phyloP scores from a whole-genome alignment of 2,113 vertebrate genomes.

The Odocoileus hemionus region DNA sequence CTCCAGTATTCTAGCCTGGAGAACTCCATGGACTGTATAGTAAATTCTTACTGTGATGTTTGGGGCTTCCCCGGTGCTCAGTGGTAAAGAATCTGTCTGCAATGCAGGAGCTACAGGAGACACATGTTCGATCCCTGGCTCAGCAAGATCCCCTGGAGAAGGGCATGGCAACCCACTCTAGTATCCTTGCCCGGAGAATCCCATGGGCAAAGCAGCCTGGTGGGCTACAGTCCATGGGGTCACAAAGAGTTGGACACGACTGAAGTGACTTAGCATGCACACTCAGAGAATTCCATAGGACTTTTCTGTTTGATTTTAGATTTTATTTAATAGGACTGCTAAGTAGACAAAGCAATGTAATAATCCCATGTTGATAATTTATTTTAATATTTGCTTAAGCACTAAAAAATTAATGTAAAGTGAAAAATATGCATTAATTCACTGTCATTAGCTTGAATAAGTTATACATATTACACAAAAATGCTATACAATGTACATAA shows the following conservation, averaged over 20 bases:
- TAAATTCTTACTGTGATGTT: too few species aligned
- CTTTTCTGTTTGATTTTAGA: background rate
- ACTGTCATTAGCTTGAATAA: background rate
- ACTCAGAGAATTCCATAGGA: background rate
- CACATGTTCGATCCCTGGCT: background rate
- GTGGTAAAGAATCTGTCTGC: too few species aligned
- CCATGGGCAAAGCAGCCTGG: background rate
- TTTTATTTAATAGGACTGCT: background rate
- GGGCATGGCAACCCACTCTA: background rate
- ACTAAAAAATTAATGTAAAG: background rate
- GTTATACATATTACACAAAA: background rate
- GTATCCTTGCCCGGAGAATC: background rate
- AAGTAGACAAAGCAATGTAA: background rate
- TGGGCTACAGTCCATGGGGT: background rate
- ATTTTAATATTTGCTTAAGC: background rate
- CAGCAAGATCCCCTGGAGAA: background rate
- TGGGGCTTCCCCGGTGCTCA: too few species aligned
- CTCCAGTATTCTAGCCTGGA: background rate
- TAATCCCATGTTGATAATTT: background rate
- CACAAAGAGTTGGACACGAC: rapidly evolving
- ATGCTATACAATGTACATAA: background rate
- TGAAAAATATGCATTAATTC: background rate
- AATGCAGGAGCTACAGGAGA: too few species aligned
- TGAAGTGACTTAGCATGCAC: background rate
- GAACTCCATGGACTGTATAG: too few species aligned